Evolutionary conservation across 2,888 invertebrate genomes (phyloP).

Genomic region (Temnothorax rugatulus): DNA sequence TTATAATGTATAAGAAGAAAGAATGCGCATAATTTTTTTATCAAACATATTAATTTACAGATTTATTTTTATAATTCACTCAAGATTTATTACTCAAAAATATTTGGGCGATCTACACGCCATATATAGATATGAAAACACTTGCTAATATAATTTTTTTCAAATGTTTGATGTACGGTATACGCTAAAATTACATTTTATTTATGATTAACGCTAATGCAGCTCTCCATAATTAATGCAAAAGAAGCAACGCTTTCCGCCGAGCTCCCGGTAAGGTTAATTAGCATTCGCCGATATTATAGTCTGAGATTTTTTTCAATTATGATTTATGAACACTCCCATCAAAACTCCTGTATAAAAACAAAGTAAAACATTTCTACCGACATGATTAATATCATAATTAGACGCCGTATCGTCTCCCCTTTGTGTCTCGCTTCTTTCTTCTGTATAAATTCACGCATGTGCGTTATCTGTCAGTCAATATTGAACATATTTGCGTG

Average conservation of each 20-base stretch:
- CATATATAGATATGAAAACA: not conserved
- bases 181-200: not conserved
- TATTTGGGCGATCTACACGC: not conserved
- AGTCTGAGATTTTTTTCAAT: not conserved
- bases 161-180: not conserved
- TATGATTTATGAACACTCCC: constrained; percentile 1
- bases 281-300: constrained; percentile 26
- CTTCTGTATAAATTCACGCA: not conserved
- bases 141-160: not conserved
- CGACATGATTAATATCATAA: not conserved
- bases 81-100: not conserved
- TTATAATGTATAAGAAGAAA: not conserved
- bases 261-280: constrained; percentile 5
- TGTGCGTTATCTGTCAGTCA: constrained; percentile 11
- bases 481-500: constrained; percentile 37
- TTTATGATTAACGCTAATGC: constrained; percentile 8
- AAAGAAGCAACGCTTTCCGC: not conserved
- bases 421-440: not conserved
- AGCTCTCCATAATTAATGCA: constrained; percentile 5
- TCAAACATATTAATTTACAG: not conserved
- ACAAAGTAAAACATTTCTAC: not conserved
- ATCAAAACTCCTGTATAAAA: not conserved
- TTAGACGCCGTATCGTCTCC: not conserved
- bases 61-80: not conserved
- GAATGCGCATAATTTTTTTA: not conserved